phyloP scores from a whole-genome alignment of 2,888 invertebrate genomes.

The Pherbina coryleti region DNA sequence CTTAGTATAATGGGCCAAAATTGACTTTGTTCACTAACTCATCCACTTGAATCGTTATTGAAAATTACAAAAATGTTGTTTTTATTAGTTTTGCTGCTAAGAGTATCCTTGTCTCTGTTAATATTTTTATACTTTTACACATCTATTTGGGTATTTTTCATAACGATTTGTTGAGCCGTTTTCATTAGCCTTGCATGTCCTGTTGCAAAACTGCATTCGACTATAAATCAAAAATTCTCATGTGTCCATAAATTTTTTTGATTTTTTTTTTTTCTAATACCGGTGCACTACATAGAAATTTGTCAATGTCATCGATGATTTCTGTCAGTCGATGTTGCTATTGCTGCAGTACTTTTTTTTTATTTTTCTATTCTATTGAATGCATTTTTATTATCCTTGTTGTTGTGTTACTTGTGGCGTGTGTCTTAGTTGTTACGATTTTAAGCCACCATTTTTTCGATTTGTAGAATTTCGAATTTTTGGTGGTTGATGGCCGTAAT shows the following conservation, averaged over 20 bases:
- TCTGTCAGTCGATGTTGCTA: constrained; percentile 44
- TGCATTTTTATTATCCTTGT: constrained; percentile 22
- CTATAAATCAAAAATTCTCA: constrained; percentile 25
- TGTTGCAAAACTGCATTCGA: constrained; percentile 30
- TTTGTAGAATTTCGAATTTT: background rate
- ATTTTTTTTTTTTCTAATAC: background rate
- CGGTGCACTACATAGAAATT: constrained; percentile 41
- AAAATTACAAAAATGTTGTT: background rate
- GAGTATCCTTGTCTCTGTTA: no score
- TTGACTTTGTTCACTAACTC: no score
- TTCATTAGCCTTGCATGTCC: constrained; percentile 30
- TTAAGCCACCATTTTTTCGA: background rate
- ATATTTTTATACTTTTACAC: background rate
- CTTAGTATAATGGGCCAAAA: no score
- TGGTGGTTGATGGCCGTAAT: constrained; percentile 23
- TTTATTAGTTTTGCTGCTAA: background rate
- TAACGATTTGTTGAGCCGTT: background rate
- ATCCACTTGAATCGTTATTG: no score
- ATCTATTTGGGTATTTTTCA: background rate
- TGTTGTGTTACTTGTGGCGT: constrained; percentile 4
- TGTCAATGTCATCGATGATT: constrained; percentile 53
- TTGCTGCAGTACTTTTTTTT: constrained; percentile 28
- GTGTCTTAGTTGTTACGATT: background rate
- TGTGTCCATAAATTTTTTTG: no score
- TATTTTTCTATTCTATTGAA: background rate